Conservation (phyloP, 2,888 invertebrate species). For the Phoronis australis region DNA sequence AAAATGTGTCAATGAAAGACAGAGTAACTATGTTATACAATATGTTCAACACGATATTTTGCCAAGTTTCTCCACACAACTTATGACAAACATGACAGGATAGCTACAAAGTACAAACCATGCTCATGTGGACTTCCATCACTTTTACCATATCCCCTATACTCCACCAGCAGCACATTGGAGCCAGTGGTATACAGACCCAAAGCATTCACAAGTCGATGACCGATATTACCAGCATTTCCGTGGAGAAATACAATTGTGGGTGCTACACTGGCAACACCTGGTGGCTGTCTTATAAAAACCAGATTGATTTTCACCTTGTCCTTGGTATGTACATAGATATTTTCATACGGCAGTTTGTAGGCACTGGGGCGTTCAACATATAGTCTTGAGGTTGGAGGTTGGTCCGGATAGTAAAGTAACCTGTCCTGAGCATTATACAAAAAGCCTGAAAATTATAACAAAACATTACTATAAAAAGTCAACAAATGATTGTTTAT, state of each 20-base stretch:
- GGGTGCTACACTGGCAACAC: slow-evolving; percentile 56
- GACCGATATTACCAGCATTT: slow-evolving; percentile 96
- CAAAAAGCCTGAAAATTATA: slow-evolving; percentile 54
- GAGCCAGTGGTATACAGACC: slow-evolving; percentile 59
- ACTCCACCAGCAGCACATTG: slow-evolving; percentile 89
- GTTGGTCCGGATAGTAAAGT: slow-evolving; percentile 83
- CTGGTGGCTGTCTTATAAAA: slow-evolving; percentile 49
- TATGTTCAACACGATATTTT: no score
- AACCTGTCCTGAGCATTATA: slow-evolving; percentile 76
- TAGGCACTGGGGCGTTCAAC: slow-evolving; percentile 76
- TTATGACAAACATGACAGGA: no score
- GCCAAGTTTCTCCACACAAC: no score
- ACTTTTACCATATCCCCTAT: slow-evolving; percentile 89
- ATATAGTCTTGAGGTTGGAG: slow-evolving; percentile 80
- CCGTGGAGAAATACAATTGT: slow-evolving; percentile 90
- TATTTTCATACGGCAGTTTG: slow-evolving; percentile 79
- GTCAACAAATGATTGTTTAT: no score
- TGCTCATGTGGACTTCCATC: slow-evolving; percentile 79
- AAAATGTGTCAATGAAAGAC: no score
- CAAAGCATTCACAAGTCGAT: slow-evolving; percentile 54
- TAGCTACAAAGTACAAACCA: slow-evolving; percentile 50
- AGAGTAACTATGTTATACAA: no score
- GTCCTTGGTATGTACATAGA: slow-evolving; percentile 60
- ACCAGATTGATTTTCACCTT: slow-evolving; percentile 49
- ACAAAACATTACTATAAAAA: no score